Conservation (phyloP, 2,113 vertebrate genomes). For the Microcebus tavaratra region DNA sequence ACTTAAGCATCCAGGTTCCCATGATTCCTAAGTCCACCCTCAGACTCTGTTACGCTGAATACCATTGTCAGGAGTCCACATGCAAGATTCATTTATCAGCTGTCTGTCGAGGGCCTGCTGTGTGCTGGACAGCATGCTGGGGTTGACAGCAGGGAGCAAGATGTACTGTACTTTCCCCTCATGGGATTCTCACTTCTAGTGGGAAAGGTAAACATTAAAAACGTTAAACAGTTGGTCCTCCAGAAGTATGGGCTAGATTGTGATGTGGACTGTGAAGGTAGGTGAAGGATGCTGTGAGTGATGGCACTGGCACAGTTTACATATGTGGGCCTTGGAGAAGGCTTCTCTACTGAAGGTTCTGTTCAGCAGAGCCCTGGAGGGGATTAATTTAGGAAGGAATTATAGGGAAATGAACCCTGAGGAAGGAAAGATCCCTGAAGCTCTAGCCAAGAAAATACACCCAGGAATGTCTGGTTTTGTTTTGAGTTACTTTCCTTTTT, state of each 20-base stretch:
- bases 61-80: background rate
- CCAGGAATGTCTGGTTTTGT: background rate
- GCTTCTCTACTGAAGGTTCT: background rate
- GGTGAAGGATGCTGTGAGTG: background rate
- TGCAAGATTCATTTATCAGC: fast-evolving
- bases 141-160: background rate
- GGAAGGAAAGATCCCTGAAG: background rate
- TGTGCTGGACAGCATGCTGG: background rate
- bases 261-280: background rate
- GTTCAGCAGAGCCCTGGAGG: background rate
- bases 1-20: background rate
- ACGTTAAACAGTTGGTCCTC: background rate
- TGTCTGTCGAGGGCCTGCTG: fast-evolving
- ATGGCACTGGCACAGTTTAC: fast-evolving
- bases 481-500: background rate
- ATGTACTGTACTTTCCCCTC: background rate
- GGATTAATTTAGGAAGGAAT: background rate
- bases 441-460: background rate
- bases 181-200: background rate
- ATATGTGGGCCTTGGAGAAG: background rate
- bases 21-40: background rate
- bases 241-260: too few species aligned
- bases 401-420: background rate
- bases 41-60: background rate
- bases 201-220: background rate